phyloP scores from a whole-genome alignment of 2,113 vertebrate species.

The Hippotragus niger region DNA sequence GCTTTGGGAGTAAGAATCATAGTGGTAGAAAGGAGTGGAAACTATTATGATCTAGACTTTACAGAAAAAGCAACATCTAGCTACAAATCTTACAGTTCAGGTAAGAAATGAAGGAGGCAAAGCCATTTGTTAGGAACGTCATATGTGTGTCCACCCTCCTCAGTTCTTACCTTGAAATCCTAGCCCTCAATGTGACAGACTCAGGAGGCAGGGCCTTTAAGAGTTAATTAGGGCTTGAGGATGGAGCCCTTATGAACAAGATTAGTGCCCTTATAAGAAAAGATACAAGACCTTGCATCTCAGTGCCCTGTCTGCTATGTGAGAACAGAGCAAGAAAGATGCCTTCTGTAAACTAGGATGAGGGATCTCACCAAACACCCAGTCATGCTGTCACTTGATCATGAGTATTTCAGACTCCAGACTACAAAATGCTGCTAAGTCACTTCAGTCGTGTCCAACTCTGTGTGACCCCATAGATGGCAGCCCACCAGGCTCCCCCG shows the following conservation, averaged over 20 bases:
- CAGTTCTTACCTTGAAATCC: background rate
- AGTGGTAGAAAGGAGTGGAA: background rate
- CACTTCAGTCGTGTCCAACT: too few relatives aligned
- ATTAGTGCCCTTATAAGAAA: background rate
- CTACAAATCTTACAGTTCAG: background rate
- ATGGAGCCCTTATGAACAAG: background rate
- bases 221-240: background rate
- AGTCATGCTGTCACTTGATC: background rate
- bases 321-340: background rate
- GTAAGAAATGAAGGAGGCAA: background rate
- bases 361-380: background rate
- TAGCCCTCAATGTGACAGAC: background rate
- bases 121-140: background rate
- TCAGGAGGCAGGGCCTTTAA: background rate
- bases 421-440: too few relatives aligned
- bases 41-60: background rate
- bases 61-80: background rate
- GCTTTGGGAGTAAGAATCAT: background rate
- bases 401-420: too few relatives aligned
- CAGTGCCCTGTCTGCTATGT: background rate
- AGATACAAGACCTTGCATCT: background rate
- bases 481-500: too few relatives aligned
- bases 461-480: too few relatives aligned
- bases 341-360: background rate
- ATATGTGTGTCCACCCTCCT: background rate